phyloP scores from a whole-genome alignment of 2,797 vertebrate species.

The Toxotes lorentzi region DNA sequence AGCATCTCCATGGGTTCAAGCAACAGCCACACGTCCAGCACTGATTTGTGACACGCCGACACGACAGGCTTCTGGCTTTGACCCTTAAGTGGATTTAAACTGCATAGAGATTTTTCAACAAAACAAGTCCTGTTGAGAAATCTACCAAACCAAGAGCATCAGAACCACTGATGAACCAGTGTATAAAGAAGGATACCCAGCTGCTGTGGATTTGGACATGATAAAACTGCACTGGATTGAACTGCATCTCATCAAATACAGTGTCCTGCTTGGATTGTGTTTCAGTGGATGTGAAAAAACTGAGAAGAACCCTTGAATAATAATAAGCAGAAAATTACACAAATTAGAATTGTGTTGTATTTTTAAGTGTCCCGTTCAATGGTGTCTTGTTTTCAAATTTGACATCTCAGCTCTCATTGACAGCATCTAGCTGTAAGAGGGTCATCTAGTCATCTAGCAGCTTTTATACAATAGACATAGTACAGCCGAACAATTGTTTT shows the following conservation, averaged over 20 bases:
- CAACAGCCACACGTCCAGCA: conserved; percentile 20
- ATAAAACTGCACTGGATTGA: not conserved
- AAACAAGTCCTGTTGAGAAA: not conserved
- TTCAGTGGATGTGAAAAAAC: not conserved
- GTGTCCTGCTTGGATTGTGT: not conserved
- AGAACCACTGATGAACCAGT: conserved; percentile 9
- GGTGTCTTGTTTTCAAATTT: conserved; percentile 14
- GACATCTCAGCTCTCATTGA: not conserved
- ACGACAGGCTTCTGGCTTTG: conserved; percentile 7
- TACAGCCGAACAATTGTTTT: not conserved
- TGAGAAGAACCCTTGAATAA: not conserved
- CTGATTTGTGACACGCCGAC: conserved; percentile 57
- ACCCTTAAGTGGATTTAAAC: conserved; percentile 13
- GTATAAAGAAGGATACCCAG: conserved; percentile 1
- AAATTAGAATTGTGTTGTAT: not conserved
- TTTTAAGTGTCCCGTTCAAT: not conserved
- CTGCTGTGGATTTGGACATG: conserved; percentile 8
- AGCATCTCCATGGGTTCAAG: conserved; percentile 89
- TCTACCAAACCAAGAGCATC: conserved; percentile 16
- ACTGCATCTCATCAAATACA: conserved; percentile 1
- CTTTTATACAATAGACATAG: not conserved
- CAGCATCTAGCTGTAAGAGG: conserved; percentile 3
- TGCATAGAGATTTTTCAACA: not conserved
- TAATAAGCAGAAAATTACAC: not conserved
- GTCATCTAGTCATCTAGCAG: not conserved